Percentiles rank a stretch among this genome's conserved stretches.
phyloP scores from a whole-genome alignment of 2,888 invertebrate species.

The Drosophila melanosoma region DNA sequence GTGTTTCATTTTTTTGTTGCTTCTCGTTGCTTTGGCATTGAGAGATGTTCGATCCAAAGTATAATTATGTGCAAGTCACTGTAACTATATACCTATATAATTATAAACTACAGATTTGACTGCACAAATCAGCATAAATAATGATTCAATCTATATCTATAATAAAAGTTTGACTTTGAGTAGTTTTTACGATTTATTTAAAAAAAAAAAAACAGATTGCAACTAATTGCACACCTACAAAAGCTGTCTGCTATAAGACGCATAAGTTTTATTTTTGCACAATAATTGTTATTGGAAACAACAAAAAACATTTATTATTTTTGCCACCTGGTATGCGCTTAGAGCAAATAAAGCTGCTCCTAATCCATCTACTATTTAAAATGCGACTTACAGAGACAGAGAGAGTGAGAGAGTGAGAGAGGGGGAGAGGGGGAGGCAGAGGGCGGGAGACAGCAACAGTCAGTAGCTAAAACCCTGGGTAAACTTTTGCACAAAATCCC shows the following conservation, averaged over 20 bases:
- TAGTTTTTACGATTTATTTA: not conserved
- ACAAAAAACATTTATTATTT: not conserved
- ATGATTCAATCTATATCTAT: not conserved
- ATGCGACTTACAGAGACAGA: conserved; percentile 3
- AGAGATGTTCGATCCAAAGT: not conserved
- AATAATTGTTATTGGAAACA: not conserved
- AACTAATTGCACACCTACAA: not conserved
- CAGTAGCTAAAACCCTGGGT: conserved; percentile 31
- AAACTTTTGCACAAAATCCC: conserved; percentile 68
- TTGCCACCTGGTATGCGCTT: conserved; percentile 14
- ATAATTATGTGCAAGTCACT: conserved; percentile 6
- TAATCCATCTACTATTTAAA: conserved; percentile 2
- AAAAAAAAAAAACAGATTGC: not conserved
- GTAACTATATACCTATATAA: not conserved
- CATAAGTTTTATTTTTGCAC: not conserved
- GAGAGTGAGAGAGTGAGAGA: not conserved
- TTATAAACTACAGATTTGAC: not conserved
- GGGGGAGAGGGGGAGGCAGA: not conserved
- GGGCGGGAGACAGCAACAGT: not conserved
- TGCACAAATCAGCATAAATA: not conserved
- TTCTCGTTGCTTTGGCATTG: conserved; percentile 23
- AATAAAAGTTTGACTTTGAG: not conserved
- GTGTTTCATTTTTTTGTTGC: conserved; percentile 4
- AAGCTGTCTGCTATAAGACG: conserved; percentile 1
- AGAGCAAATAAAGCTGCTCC: not conserved